phyloP scores from a whole-genome alignment of 2,888 invertebrate species.

The Nudaria mundana region DNA sequence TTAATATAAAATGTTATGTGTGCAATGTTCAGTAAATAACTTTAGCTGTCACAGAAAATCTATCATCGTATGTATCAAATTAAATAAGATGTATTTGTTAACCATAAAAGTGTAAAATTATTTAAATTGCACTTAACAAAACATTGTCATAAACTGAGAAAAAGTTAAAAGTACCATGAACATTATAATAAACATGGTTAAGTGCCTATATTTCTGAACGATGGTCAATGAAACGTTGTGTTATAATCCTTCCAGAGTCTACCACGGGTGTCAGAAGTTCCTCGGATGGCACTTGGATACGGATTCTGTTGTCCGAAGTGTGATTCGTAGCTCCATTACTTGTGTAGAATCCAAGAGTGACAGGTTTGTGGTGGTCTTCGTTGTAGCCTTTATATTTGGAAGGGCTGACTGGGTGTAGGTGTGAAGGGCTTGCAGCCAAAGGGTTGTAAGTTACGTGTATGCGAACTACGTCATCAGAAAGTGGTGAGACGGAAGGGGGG shows the following conservation, averaged over 20 bases:
- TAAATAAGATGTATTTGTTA: too few relatives aligned
- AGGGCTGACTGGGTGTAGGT: slow-evolving; percentile 72
- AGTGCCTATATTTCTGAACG: slow-evolving; percentile 66
- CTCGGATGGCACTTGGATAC: slow-evolving; percentile 86
- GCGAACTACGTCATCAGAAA: slow-evolving; percentile 84
- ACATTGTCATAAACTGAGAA: too few relatives aligned
- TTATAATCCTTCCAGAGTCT: slow-evolving; percentile 79
- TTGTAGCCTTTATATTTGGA: slow-evolving; percentile 58
- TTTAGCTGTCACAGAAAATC: too few relatives aligned
- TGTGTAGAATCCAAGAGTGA: slow-evolving; percentile 70
- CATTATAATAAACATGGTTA: too few relatives aligned
- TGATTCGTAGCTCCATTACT: slow-evolving; percentile 80
- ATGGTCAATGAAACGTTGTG: slow-evolving; percentile 63
- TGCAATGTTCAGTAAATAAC: too few relatives aligned
- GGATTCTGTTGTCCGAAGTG: slow-evolving; percentile 85
- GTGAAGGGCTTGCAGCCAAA: slow-evolving; percentile 75
- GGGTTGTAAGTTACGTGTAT: slow-evolving; percentile 89
- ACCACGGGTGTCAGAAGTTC: slow-evolving; percentile 84
- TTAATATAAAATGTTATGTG: too few relatives aligned
- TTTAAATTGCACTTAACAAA: too few relatives aligned
- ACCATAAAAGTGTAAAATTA: too few relatives aligned
- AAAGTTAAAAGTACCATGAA: too few relatives aligned
- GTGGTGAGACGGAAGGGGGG: slow-evolving; percentile 83
- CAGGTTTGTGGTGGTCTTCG: slow-evolving; percentile 66
- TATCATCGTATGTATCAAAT: too few relatives aligned